phyloP scores from a whole-genome alignment of 2,113 vertebrate genomes.

The Pseudolaguvia tuberculata region DNA sequence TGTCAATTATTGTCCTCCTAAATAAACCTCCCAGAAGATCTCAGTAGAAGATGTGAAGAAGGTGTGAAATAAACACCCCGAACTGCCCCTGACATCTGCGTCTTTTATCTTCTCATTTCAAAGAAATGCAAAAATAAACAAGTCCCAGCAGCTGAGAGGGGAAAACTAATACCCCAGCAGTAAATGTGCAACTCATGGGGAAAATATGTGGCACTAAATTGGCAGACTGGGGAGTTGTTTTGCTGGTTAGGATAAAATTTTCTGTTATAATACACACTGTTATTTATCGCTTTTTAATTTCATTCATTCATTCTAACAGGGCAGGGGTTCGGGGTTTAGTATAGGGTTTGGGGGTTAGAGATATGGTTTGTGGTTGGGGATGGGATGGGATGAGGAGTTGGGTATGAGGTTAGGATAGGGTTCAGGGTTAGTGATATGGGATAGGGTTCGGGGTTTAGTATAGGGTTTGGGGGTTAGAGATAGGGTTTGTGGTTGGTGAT shows the following conservation, averaged over 20 bases:
- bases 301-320: no score
- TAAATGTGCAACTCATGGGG: not conserved
- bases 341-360: no score
- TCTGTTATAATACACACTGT: not conserved
- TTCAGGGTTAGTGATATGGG: no score
- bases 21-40: conserved; percentile 8
- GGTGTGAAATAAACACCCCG: conserved; percentile 20
- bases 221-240: not conserved
- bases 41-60: conserved; percentile 16
- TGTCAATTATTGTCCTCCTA: conserved; percentile 21
- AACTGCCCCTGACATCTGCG: conserved; percentile 12
- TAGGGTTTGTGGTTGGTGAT: no score
- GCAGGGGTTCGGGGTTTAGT: no score
- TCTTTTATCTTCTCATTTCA: conserved; percentile 28
- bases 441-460: no score
- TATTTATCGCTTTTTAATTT: not conserved
- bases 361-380: no score
- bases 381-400: no score
- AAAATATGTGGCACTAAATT: conserved; percentile 9
- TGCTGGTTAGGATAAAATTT: not conserved
- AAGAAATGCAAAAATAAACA: conserved; percentile 27
- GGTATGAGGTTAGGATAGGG: no score
- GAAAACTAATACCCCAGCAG: not conserved
- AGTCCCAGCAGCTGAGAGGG: not conserved
- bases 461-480: no score